These are phyloP conservation scores for Peromyscus polionotus DNA, from an alignment of 2,113 vertebrate genomes.

Conservation along the genomic window DNA sequence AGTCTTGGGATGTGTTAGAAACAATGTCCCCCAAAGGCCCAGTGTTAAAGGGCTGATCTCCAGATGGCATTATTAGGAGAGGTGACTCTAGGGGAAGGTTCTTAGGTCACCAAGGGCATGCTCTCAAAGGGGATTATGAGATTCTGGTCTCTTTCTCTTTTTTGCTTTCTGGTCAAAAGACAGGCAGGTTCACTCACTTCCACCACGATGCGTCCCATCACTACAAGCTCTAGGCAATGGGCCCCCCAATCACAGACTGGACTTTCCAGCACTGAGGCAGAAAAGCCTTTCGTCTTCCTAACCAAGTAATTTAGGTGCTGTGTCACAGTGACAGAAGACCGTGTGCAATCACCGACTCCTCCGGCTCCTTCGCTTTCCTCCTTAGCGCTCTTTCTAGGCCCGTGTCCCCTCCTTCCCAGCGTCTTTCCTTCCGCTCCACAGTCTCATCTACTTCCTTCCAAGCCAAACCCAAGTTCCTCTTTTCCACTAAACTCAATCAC, in stretches of 20 bases:
- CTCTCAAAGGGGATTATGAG: background rate
- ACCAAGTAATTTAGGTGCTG: background rate
- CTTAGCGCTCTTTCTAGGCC: constrained; percentile 17
- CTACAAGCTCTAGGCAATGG: no score
- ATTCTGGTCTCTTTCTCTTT: background rate
- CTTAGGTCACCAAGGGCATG: background rate
- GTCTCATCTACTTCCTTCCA: constrained; percentile 44
- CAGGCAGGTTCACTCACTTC: background rate
- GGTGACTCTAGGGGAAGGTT: background rate
- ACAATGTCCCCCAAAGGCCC: background rate
- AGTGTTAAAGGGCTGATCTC: background rate
- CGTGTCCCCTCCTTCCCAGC: background rate
- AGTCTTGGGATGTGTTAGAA: no score
- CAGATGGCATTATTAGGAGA: background rate
- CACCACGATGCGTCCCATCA: background rate
- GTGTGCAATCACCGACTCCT: background rate
- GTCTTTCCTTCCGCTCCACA: background rate
- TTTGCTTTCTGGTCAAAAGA: background rate
- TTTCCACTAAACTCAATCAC: constrained; percentile 68
- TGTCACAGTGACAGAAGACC: background rate
- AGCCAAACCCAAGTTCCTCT: constrained; percentile 59
- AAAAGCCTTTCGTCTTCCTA: background rate
- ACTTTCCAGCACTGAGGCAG: background rate
- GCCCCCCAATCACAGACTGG: background rate
- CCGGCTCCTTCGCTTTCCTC: background rate